Evolutionary conservation across 1,140 invertebrate species (phyloP), one percentile per base, ranked within the genome.

Genomic region (Protaetia brevitarsis): DNA sequence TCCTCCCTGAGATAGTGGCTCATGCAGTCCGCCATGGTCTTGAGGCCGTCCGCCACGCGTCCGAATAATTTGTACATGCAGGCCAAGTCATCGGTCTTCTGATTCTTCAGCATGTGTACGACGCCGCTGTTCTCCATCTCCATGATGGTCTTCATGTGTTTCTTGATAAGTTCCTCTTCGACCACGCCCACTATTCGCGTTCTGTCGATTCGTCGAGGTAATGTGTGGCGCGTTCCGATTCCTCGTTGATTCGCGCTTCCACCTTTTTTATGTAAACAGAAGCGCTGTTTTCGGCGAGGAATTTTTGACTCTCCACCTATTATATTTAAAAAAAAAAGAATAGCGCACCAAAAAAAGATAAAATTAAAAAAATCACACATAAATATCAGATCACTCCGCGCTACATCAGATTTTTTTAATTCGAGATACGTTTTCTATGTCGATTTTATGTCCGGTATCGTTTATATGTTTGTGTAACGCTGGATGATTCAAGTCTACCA

Each of bases 81-180:
- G 61, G 92, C 91, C 69, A 99, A 85, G 83, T 99, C 97, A 73
- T 95, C 91, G 28, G 93, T 97, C 83, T 96, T 97, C 70, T 97
- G 92, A 80, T 98, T 96, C 82, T 94, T 93, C 68, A 99, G 83
- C 97, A 99, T 99, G 78, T 98, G 94, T 37, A 98, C 95, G 60
- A 99, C 96, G 65, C 97, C 97, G 67, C 94, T 97, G 79, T 99
- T 99, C 82, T 98, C 96, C 97, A 99, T 99, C 88, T 98, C 95
- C 16, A 98, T 95, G 75, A 99, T 97, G 11, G 96, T 98, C 78
- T 96, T 95, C 96, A 99, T 99, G 81, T 99, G 96, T 77, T 95
- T 93, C 76, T 95, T 96, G 74, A 99, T 99, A 61, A 99, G 84
- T 80, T 99, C 96, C 77, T 97, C 91, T 82, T 99, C 96, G 27